phyloP scores from a whole-genome alignment of 2,113 vertebrate species.

The Poeciliopsis prolifica region DNA sequence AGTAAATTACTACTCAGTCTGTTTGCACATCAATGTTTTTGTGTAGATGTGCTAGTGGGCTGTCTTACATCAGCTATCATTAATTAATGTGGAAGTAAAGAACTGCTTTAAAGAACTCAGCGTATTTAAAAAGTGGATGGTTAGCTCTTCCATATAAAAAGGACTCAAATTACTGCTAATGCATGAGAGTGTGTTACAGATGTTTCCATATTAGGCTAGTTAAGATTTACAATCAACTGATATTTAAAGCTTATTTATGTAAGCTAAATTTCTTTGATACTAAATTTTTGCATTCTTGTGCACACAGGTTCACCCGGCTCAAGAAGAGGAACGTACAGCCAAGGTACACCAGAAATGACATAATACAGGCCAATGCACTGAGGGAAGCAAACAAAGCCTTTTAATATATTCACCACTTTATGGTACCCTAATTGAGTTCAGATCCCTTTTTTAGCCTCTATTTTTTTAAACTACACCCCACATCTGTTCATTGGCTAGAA shows the following conservation, averaged over 20 bases:
- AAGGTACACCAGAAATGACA: slow-evolving; percentile 74
- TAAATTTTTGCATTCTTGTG: slow-evolving; percentile 22
- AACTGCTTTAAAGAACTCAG: no score
- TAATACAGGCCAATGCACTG: background rate
- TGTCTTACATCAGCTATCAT: no score
- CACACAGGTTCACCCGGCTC: slow-evolving; percentile 77
- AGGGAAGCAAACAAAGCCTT: background rate
- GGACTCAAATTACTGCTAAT: background rate
- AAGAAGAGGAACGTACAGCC: slow-evolving; percentile 84
- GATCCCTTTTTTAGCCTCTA: no score
- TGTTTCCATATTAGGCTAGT: no score
- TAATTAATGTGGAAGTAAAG: no score
- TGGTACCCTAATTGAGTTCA: background rate
- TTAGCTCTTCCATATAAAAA: background rate
- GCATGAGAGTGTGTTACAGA: no score
- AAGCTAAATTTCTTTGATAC: background rate
- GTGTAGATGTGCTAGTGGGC: no score
- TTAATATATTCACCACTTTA: background rate
- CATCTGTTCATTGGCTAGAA: no score
- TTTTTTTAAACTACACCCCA: no score
- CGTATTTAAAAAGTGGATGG: no score
- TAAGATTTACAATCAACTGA: background rate
- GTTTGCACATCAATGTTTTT: no score
- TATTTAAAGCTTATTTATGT: slow-evolving; percentile 22
- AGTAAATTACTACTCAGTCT: no score